phyloP scores from a whole-genome alignment of 1,140 invertebrate genomes.

The Neotoxoptera formosana region DNA sequence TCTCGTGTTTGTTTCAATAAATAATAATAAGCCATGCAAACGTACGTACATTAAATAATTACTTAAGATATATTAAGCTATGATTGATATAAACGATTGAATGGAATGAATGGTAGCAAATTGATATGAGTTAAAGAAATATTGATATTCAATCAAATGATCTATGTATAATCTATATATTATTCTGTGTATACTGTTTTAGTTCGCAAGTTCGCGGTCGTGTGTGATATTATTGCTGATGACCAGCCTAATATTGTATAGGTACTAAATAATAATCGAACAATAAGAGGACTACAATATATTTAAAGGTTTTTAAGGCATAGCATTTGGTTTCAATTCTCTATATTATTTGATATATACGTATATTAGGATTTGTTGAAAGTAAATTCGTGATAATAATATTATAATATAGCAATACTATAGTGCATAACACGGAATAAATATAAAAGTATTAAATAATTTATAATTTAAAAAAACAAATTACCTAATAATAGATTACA shows the following conservation, averaged over 20 bases:
- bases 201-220: not conserved
- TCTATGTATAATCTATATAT: not conserved
- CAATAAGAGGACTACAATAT: not conserved
- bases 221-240: not conserved
- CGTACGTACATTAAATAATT: not conserved
- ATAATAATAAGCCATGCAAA: slow-evolving; percentile 43
- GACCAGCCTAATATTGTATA: not conserved
- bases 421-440: slow-evolving; percentile 48
- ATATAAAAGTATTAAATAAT: slow-evolving; percentile 29
- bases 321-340: not conserved
- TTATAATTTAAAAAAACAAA: slow-evolving; percentile 23
- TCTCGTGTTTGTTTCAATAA: not conserved
- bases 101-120: not conserved
- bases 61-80: not conserved
- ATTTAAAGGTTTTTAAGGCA: not conserved
- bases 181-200: not conserved
- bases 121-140: not conserved
- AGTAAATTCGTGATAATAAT: slow-evolving; percentile 16
- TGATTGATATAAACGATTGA: not conserved
- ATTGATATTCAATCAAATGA: not conserved
- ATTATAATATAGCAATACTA: slow-evolving; percentile 35
- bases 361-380: not conserved
- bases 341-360: not conserved
- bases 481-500: slow-evolving; percentile 44
- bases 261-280: not conserved